phyloP scores from a whole-genome alignment of 1,140 invertebrate species.

The Nymphalis io region DNA sequence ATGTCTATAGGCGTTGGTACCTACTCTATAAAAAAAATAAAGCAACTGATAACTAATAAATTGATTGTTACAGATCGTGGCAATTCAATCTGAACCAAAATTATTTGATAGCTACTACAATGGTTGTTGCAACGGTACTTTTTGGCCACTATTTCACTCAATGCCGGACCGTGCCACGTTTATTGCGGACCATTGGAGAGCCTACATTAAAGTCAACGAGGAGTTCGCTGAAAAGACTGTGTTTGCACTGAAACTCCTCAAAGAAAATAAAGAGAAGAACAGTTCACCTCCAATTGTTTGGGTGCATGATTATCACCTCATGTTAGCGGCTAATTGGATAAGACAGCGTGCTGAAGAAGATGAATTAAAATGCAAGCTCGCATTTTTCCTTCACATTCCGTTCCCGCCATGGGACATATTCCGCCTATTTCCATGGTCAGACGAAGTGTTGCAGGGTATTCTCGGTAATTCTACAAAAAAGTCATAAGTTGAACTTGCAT shows the following conservation, averaged over 20 bases:
- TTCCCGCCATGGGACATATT: slow-evolving; percentile 97
- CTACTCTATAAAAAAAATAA: no score
- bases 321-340: slow-evolving; percentile 94
- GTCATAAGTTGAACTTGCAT: background rate
- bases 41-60: background rate
- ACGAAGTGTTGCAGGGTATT: slow-evolving; percentile 95
- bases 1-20: no score
- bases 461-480: slow-evolving; percentile 78
- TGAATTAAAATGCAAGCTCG: slow-evolving; percentile 88
- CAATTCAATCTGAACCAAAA: slow-evolving; percentile 87
- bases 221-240: slow-evolving; percentile 91
- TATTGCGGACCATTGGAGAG: slow-evolving; percentile 89
- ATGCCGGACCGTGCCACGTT: slow-evolving; percentile 92
- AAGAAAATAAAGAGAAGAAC: slow-evolving; percentile 81
- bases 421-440: slow-evolving; percentile 93
- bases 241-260: slow-evolving; percentile 85
- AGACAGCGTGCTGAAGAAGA: slow-evolving; percentile 90
- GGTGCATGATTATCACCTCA: slow-evolving; percentile 96
- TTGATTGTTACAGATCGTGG: slow-evolving; percentile 84
- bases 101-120: slow-evolving; percentile 94
- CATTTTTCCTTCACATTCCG: slow-evolving; percentile 95
- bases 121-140: slow-evolving; percentile 94
- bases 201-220: slow-evolving; percentile 90
- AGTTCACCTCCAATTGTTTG: slow-evolving; percentile 88
- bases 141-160: slow-evolving; percentile 95